Percentiles rank a stretch among this genome's conserved stretches.
These are phyloP conservation scores for Neoascia interrupta DNA, from an alignment of 2,888 invertebrate genomes.

Conservation along the genomic window DNA sequence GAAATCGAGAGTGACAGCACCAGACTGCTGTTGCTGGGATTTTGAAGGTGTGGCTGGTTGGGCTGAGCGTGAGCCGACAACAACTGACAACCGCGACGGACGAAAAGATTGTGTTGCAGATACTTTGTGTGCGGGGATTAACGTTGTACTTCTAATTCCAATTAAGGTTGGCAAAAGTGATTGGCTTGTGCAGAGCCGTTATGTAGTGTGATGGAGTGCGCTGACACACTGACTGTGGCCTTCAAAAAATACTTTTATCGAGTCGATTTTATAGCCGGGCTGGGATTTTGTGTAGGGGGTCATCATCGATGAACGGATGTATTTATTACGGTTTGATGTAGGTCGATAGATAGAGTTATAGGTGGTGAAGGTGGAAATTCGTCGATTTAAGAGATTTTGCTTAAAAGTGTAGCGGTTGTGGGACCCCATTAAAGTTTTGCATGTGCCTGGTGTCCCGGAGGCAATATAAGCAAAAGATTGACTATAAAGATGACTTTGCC, in stretches of 20 bases:
- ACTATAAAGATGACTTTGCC: no score
- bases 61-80: no score
- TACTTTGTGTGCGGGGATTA: constrained; percentile 26
- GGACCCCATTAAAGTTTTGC: no score
- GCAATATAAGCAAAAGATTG: no score
- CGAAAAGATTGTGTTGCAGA: constrained; percentile 40
- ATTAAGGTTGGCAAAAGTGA: constrained; percentile 67
- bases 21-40: background rate
- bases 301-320: constrained; percentile 32
- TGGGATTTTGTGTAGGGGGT: constrained; percentile 6
- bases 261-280: constrained; percentile 25
- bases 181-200: constrained; percentile 45
- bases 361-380: no score
- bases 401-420: no score
- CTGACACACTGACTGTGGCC: constrained; percentile 68
- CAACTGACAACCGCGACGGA: no score
- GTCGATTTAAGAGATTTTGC: background rate
- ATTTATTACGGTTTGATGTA: constrained; percentile 56
- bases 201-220: constrained; percentile 15
- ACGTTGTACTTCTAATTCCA: constrained; percentile 64
- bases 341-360: constrained; percentile 38
- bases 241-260: constrained; percentile 48
- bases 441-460: no score
- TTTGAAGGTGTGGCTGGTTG: constrained; percentile 1
- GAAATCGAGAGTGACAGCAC: constrained; percentile 60